Conservation (phyloP, 2,888 invertebrate species). For the Arctia plantaginis region DNA sequence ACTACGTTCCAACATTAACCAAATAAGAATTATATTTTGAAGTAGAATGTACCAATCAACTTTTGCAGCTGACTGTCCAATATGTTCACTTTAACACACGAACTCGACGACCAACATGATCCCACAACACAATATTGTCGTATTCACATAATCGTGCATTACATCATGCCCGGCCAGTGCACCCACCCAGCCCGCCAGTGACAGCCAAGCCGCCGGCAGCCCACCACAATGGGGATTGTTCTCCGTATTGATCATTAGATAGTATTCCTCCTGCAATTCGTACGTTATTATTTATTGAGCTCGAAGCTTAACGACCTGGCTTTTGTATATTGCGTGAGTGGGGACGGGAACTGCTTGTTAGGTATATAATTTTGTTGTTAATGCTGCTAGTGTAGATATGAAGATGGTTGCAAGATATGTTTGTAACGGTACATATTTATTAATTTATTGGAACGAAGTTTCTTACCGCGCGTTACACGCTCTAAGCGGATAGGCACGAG, state of each 20-base stretch:
- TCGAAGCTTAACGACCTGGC: slow-evolving; percentile 52
- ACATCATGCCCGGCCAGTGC: slow-evolving; percentile 49
- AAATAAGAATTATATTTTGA: too few species aligned
- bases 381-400: slow-evolving; percentile 12
- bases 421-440: slow-evolving; percentile 16
- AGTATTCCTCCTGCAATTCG: slow-evolving; percentile 64
- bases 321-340: slow-evolving; percentile 31
- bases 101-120: slow-evolving; percentile 6
- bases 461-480: too few species aligned
- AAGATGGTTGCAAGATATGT: slow-evolving; percentile 17
- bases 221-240: slow-evolving; percentile 81
- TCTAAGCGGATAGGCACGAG: too few species aligned
- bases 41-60: too few species aligned
- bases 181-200: slow-evolving; percentile 68
- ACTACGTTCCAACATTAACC: too few species aligned
- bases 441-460: too few species aligned
- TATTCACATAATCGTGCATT: slow-evolving; percentile 51
- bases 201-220: slow-evolving; percentile 77
- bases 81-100: not conserved
- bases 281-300: slow-evolving; percentile 72
- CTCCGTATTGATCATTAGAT: slow-evolving; percentile 66
- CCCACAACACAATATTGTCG: slow-evolving; percentile 47
- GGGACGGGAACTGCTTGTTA: slow-evolving; percentile 44
- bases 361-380: slow-evolving; percentile 50
- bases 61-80: not conserved